Conservation (phyloP, 2,888 invertebrate genomes). For the Drosophila paracracens region DNA sequence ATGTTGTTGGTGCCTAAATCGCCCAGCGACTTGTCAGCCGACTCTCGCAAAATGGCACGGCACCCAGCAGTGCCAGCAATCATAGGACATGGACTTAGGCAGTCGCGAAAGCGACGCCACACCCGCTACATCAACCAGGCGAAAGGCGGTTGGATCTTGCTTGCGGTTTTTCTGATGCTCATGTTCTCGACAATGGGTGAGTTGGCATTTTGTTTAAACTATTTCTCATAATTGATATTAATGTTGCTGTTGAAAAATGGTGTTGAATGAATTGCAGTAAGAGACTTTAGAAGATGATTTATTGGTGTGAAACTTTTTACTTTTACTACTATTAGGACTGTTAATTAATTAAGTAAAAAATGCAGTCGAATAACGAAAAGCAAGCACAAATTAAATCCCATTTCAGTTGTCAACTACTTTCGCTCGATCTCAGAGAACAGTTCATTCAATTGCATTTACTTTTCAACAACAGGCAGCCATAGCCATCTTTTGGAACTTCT, state of each 20-base stretch:
- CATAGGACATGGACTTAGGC: conserved; percentile 16
- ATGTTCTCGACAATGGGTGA: conserved; percentile 56
- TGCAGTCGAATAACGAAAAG: neutral
- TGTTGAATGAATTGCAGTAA: neutral
- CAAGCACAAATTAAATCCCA: neutral
- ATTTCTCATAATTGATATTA: neutral
- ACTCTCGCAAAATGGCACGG: conserved; percentile 45
- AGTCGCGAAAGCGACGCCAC: conserved; percentile 24
- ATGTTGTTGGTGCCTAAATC: conserved; percentile 43
- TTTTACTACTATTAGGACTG: neutral
- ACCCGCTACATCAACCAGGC: conserved; percentile 35
- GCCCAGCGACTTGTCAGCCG: conserved; percentile 53
- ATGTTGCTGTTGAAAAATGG: neutral
- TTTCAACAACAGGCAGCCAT: conserved; percentile 22
- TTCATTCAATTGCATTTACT: conserved; percentile 35
- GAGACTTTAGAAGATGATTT: neutral
- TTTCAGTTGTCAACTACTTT: neutral
- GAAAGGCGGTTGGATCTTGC: conserved; percentile 15
- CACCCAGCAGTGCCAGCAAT: conserved; percentile 26
- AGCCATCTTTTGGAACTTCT: conserved; percentile 25
- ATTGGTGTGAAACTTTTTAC: neutral
- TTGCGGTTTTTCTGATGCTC: conserved; percentile 36
- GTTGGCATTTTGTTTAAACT: conserved; percentile 28
- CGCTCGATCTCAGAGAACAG: neutral
- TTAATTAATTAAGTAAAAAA: neutral